Conservation (phyloP, 2,888 invertebrate genomes). For the Tillus elongatus region DNA sequence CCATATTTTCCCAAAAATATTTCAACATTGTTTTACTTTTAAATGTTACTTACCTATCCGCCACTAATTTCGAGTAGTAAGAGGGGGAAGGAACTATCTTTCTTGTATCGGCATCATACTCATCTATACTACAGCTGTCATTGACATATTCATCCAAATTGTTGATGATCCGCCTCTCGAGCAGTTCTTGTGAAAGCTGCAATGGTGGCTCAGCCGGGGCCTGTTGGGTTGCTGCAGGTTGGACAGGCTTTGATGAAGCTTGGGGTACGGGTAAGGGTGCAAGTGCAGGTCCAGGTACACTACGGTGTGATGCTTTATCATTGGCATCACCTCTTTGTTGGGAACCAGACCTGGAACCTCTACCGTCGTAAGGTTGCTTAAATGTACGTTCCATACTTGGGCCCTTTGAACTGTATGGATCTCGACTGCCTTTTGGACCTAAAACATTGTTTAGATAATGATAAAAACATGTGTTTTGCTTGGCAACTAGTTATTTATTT, state of each 20-base stretch:
- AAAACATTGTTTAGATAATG: slow-evolving; percentile 8
- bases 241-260: not conserved
- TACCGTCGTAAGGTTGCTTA: slow-evolving; percentile 36
- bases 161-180: slow-evolving; percentile 32
- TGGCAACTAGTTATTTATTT: too few species aligned
- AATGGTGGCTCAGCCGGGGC: slow-evolving; percentile 23
- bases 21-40: too few species aligned
- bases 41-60: slow-evolving; percentile 28
- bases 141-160: slow-evolving; percentile 36
- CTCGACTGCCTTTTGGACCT: slow-evolving; percentile 25
- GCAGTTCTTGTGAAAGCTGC: slow-evolving; percentile 27
- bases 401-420: slow-evolving; percentile 39
- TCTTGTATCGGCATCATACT: slow-evolving; percentile 34
- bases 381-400: slow-evolving; percentile 36
- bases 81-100: slow-evolving; percentile 25
- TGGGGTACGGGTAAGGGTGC: slow-evolving; percentile 18
- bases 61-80: slow-evolving; percentile 29
- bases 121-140: slow-evolving; percentile 31
- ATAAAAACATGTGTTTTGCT: too few species aligned
- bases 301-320: slow-evolving; percentile 19
- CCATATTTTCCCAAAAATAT: too few species aligned
- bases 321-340: slow-evolving; percentile 47
- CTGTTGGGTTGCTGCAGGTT: slow-evolving; percentile 1
- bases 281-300: slow-evolving; percentile 17
- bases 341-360: slow-evolving; percentile 49